Evolutionary conservation across 1,140 invertebrate species (phyloP), one percentile per base, ranked within the genome.

Genomic region (Anoplolepis gracilipes): DNA sequence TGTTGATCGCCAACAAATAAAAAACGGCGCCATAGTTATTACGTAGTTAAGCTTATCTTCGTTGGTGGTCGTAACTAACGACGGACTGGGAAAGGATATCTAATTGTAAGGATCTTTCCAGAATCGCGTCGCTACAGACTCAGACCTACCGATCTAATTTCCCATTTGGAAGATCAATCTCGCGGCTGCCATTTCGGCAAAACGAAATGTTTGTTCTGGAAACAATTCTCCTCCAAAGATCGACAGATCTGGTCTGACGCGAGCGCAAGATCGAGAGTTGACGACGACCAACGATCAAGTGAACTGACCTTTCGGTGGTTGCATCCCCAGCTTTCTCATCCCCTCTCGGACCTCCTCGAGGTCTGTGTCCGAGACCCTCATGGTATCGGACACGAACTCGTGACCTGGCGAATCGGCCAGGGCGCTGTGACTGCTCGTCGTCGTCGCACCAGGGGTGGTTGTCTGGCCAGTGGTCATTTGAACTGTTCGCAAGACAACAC

Each of bases 351-450:
- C 96, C 92, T 97, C 96, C 89, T 96, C 95, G 87, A 97, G 94
- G 92, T 97, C 97, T 87, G 95, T 95, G 85, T 95, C 95, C 81
- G 95, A 95, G 49, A 96, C 95, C 93, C 96, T 95, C 91, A 97
- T 96, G 86, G 95, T 96, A 93, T 97, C 97, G 86, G 96, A 97
- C 89, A 97, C 96, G 95, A 97, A 97, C 93, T 97, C 97, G 84
- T 95, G 93, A 82, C 92, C 92, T 61, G 93, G 89, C 30, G 93
- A 93, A 90, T 94, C 92, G 25, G 90, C 90, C 65, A 87, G 57
- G 25, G 87, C 69, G 86, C 11, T 90, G 88, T 84, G 90, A 90
- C 73, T 86, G 55, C 85, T 69, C 73, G 88, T 75, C 16, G 85
- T 86, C 33, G 85, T 86, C 61, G 49, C 85, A 55, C 72, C 72